Conservation (phyloP, 1,140 invertebrate species). For the Pseudomyrmex dendroicus region DNA sequence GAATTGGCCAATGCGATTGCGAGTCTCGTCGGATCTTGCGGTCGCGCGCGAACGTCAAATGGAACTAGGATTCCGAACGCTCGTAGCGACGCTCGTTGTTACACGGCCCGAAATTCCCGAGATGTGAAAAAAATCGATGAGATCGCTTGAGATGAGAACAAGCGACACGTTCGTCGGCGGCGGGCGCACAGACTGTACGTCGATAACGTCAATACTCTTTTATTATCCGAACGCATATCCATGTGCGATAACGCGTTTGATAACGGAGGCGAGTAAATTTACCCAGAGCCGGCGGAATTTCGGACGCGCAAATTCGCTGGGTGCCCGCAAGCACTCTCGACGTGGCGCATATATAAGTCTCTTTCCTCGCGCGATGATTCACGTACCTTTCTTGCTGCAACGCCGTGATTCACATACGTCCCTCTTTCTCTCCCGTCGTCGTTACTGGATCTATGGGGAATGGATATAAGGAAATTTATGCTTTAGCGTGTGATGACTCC, state of each 20-base stretch:
- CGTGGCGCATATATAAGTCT: neutral
- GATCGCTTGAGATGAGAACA: too few species aligned
- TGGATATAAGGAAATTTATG: constrained; percentile 39
- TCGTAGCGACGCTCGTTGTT: too few species aligned
- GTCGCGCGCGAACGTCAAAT: too few species aligned
- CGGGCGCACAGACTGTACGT: neutral
- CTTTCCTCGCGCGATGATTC: constrained; percentile 27
- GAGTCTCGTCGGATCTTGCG: too few species aligned
- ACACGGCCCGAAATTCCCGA: too few species aligned
- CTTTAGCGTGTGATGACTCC: constrained; percentile 16
- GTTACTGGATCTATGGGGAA: constrained; percentile 5
- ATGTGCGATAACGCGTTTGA: too few species aligned
- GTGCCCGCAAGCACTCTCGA: neutral
- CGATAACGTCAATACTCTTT: neutral
- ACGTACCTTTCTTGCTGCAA: constrained; percentile 27
- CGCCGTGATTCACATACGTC: constrained; percentile 36
- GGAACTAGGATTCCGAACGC: too few species aligned
- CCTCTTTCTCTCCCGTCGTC: neutral
- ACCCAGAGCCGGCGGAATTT: neutral
- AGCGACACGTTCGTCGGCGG: too few species aligned
- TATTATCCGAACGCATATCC: neutral
- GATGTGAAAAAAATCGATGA: too few species aligned
- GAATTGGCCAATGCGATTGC: too few species aligned
- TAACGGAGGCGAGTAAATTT: too few species aligned
- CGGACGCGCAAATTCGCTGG: neutral